Percentiles rank a stretch among this genome's conserved stretches.
phyloP scores from a whole-genome alignment of 2,888 invertebrate species.

The Pristionchus maxplancki region DNA sequence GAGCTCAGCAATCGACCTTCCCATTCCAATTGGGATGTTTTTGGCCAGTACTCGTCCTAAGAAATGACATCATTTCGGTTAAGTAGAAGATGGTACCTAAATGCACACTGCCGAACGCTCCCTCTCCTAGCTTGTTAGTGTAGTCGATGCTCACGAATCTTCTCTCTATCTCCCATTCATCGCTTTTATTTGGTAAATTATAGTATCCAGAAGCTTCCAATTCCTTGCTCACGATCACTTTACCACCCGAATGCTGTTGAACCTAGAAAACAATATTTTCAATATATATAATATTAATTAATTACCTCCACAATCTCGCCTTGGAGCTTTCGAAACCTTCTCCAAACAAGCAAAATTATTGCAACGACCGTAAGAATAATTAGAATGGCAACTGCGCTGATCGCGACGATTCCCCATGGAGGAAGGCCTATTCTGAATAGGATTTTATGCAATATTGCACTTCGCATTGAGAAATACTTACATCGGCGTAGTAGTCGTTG shows the following conservation, averaged over 20 bases:
- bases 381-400: background rate
- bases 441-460: background rate
- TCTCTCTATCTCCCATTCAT: constrained; percentile 20
- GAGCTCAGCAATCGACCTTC: background rate
- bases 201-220: background rate
- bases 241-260: background rate
- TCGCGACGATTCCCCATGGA: background rate
- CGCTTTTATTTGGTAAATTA: background rate
- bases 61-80: background rate
- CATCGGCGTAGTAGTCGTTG: background rate
- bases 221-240: background rate
- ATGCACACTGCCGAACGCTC: constrained; percentile 20
- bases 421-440: background rate
- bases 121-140: background rate
- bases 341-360: background rate
- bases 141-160: constrained; percentile 1
- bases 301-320: background rate
- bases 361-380: background rate
- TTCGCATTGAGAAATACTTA: background rate
- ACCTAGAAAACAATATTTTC: background rate
- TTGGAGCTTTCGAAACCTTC: background rate
- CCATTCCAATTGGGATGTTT: background rate
- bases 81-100: background rate
- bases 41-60: background rate
- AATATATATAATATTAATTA: background rate